Evolutionary conservation across 92 coral and sea anemone species (phyloP), one percentile per base, ranked within the genome.

Genomic region (Siderastrea siderea): DNA sequence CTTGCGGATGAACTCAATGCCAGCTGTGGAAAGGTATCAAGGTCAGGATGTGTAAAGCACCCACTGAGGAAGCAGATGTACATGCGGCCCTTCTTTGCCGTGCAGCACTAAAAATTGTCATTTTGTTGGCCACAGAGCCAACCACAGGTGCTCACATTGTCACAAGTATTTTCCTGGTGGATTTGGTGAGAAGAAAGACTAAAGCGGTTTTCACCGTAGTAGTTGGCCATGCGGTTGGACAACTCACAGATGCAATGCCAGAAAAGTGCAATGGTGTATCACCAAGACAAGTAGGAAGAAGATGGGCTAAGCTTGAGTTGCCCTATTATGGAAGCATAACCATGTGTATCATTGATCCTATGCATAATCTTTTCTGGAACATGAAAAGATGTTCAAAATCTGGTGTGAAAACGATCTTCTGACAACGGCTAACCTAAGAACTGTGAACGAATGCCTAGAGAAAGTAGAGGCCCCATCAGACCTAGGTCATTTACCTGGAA

Each of bases 41-140:
- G 11, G 63, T 92, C 9, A 58, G 79, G 9, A 71, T 78, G 16
- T 38, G n/a, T 51, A 76, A 49, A 51, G 43, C 48, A 38, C 88
- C 88, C 2, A 46, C 47, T 8, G 47, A 60, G 5, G 83, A 61
- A 72, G 70, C 59, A 51, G 80, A 73, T 67, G 45, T 89, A 46
- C 72, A 80, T 76, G 96, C 92, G 46, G 94, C 92, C 4, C 75
- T 93, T 6, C 54, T 90, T n/a, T 93, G 90, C 66, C 82, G 87
- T 77, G 88, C 94, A 3, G 91, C 94, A 52, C 70, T 91, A 44
- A 93, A 93, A 80, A 88, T 93, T 93, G 94, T 60, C 94, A 92
- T 7, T 86, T 93, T 60, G 80, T 90, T 10, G 89, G 94, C 5
- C 96, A 90, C 53, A 71, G 80, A 19, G 94, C 88, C 52, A 79